Conservation (phyloP, 1,140 invertebrate genomes). For the Drosophila parabipectinata region DNA sequence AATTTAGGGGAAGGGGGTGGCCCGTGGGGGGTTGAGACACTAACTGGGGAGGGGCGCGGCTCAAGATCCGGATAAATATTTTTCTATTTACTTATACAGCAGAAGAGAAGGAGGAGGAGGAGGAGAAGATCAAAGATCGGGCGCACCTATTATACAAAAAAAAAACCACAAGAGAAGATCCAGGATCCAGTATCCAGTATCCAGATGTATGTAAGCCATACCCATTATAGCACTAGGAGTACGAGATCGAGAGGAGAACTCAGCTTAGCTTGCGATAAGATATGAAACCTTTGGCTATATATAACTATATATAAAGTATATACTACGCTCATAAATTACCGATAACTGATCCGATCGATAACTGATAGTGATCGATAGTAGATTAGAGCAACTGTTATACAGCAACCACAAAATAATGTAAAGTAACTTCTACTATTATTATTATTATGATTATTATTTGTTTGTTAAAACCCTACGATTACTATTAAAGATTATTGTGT, state of each 20-base stretch:
- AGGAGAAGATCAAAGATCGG: conserved; percentile 30
- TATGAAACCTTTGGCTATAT: conserved; percentile 42
- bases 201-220: conserved; percentile 15
- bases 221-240: conserved; percentile 31
- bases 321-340: conserved; percentile 45
- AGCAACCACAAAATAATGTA: conserved; percentile 51
- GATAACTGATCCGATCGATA: conserved; percentile 15
- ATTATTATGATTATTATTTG: conserved; percentile 29
- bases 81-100: conserved; percentile 61
- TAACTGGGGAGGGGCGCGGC: conserved; percentile 25
- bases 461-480: conserved; percentile 47
- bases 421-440: conserved; percentile 46
- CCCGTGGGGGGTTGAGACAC: conserved; percentile 2
- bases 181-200: neutral
- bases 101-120: conserved; percentile 21
- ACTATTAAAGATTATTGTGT: conserved; percentile 48
- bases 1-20: conserved; percentile 40
- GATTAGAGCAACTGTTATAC: conserved; percentile 65
- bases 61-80: conserved; percentile 53
- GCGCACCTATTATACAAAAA: conserved; percentile 25
- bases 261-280: conserved; percentile 52
- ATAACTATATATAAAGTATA: conserved; percentile 33
- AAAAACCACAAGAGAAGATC: conserved; percentile 23
- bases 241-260: conserved; percentile 21
- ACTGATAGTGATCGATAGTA: conserved; percentile 63